Conservation (phyloP, 2,797 vertebrate genomes). For the Pseudochromis fuscus region DNA sequence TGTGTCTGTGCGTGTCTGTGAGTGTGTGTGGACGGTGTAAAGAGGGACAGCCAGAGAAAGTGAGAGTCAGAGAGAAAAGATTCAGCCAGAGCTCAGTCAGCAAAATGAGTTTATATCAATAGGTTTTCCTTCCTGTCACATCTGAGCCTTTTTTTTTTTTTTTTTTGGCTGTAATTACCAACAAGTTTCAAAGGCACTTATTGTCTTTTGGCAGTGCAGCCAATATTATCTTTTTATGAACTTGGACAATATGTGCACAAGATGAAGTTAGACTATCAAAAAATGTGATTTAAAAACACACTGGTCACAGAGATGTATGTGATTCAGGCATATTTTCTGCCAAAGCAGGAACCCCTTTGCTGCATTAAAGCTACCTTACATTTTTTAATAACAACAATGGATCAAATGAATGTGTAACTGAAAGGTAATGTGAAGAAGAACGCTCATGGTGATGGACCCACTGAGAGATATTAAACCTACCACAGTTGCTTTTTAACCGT, state of each 20-base stretch:
- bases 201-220: constrained; percentile 18
- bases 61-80: constrained; percentile 27
- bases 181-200: constrained; percentile 21
- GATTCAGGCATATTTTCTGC: not conserved
- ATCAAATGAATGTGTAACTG: too few relatives aligned
- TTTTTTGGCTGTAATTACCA: constrained; percentile 31
- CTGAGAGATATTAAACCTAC: too few relatives aligned
- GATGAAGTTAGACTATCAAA: constrained; percentile 3
- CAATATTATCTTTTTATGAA: constrained; percentile 21
- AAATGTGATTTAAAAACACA: constrained; percentile 2
- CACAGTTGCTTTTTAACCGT: not conserved
- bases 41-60: constrained; percentile 33
- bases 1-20: constrained; percentile 30
- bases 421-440: too few relatives aligned
- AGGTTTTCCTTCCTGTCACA: constrained; percentile 36
- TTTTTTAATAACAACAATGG: not conserved
- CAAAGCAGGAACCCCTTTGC: not conserved
- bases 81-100: constrained; percentile 41
- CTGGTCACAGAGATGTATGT: not conserved
- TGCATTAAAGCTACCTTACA: not conserved
- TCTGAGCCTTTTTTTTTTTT: constrained; percentile 27
- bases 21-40: constrained; percentile 16
- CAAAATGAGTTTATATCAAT: constrained; percentile 49
- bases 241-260: constrained; percentile 23
- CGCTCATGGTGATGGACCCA: too few relatives aligned